Base-by-base conservation (phyloP, 2,888 invertebrate species). In the Mesorhabditis spiculigera region DNA sequence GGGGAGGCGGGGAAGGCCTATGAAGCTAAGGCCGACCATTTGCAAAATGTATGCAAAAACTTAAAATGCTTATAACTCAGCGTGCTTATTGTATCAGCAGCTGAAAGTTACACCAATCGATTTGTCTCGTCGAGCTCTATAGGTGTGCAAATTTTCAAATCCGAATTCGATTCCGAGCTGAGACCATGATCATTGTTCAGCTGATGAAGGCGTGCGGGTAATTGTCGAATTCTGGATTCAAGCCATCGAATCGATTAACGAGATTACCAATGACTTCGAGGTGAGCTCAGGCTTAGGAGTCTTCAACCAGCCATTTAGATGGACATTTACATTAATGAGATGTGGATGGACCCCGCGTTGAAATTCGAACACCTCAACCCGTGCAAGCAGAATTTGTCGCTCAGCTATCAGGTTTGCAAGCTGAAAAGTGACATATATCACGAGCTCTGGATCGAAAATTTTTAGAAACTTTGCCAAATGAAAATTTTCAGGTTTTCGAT, bases 271-370 rank as follows among this genome's bases (percentile, higher is more conserved):
- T 68, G 86, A 86, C 67, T 86, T 86, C 68, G 86, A 86, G 76
- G 81, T 83, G 16, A 45, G 66, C 10, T 16, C 16, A n/a, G n/a
- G 44, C n/a, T 10, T 63, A 44, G 28, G 28, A 28, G 28, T 3
- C 28, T 28, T 28, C 28, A 28, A 28, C 28, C 28, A 28, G 28
- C 43, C 42, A 61, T 74, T 66, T 65, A 82, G 81, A 82, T 85
- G 82, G 86, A 86, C 76, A 85, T 86, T 67, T 86, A 86, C 80
- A 86, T 86, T 66, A 86, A 85, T 74, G 85, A 86, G 69, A 79
- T 81, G 77, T 83, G 85, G 84, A 64, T 83, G 67, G 83, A 84
- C 72, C 81, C 83, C 43, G 77, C 80, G 28, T 75, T 84, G 16
- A 77, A 75, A 63, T 85, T 83, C 69, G 83, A 83, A 63, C 81